phyloP scores from a whole-genome alignment of 2,797 vertebrate genomes.

The Amazona finschi region DNA sequence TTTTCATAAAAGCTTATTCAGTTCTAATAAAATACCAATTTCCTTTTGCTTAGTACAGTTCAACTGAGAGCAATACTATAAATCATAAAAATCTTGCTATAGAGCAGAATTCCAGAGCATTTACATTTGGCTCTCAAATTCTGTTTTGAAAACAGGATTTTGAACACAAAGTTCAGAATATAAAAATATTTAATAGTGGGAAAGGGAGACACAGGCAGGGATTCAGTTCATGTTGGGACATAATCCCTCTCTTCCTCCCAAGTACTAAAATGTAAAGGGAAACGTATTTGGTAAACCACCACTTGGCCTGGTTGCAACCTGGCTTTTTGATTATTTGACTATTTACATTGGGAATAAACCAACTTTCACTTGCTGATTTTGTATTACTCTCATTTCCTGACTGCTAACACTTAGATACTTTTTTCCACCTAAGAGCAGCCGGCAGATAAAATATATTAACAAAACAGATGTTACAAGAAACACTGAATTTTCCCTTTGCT shows the following conservation, averaged over 20 bases:
- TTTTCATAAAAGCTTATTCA: slow-evolving; percentile 36
- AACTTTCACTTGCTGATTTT: slow-evolving; percentile 36
- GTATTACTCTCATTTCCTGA: slow-evolving; percentile 57
- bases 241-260: slow-evolving; percentile 1
- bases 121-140: slow-evolving; percentile 10
- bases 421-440: slow-evolving; percentile 48
- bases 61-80: slow-evolving; percentile 30
- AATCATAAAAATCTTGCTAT: slow-evolving; percentile 30
- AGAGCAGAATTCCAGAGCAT: slow-evolving; percentile 43
- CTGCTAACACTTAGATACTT: slow-evolving; percentile 48
- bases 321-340: slow-evolving; percentile 51
- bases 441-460: slow-evolving; percentile 36
- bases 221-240: background rate
- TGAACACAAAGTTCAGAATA: slow-evolving; percentile 33
- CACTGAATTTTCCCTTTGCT: slow-evolving; percentile 9
- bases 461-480: slow-evolving; percentile 62
- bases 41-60: slow-evolving; percentile 37
- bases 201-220: background rate
- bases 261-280: slow-evolving; percentile 32
- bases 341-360: slow-evolving; percentile 44
- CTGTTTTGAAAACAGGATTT: slow-evolving; percentile 42
- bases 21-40: slow-evolving; percentile 43
- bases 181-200: slow-evolving; percentile 37
- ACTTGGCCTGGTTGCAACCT: slow-evolving; percentile 31
- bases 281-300: slow-evolving; percentile 56